These are phyloP conservation scores for Thamnophis elegans DNA, from an alignment of 2,797 vertebrate genomes.

Conservation along the genomic window DNA sequence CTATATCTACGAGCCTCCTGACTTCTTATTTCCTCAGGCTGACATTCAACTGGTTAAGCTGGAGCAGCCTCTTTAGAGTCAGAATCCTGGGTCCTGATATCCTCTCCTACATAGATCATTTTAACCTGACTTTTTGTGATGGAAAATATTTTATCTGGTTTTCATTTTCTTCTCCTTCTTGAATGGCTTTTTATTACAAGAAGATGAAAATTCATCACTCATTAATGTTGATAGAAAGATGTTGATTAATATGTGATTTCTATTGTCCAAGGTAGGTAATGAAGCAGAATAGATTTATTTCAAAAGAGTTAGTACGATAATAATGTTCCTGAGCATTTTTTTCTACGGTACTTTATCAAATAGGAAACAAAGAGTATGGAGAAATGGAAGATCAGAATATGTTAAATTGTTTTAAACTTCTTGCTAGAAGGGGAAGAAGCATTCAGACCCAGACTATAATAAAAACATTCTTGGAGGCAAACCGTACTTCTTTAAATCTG, in stretches of 20 bases:
- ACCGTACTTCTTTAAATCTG: not conserved
- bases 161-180: not conserved
- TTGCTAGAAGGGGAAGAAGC: not conserved
- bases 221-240: not conserved
- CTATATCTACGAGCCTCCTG: too few relatives aligned
- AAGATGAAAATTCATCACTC: not conserved
- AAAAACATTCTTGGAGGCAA: not conserved
- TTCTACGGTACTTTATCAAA: not conserved
- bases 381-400: not conserved
- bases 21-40: not conserved
- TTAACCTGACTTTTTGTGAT: not conserved
- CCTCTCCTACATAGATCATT: not conserved
- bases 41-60: not conserved
- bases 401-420: not conserved
- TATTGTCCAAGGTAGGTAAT: not conserved
- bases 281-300: not conserved
- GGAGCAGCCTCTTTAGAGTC: not conserved
- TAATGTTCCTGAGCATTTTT: not conserved
- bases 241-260: conserved; percentile 3
- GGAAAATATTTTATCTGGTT: not conserved
- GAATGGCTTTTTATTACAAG: not conserved
- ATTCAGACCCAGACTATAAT: not conserved
- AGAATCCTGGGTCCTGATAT: not conserved
- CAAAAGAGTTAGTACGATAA: not conserved
- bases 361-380: not conserved